These are phyloP conservation scores for Azemiops feae DNA, from an alignment of 2,113 vertebrate species.

Conservation along the genomic window DNA sequence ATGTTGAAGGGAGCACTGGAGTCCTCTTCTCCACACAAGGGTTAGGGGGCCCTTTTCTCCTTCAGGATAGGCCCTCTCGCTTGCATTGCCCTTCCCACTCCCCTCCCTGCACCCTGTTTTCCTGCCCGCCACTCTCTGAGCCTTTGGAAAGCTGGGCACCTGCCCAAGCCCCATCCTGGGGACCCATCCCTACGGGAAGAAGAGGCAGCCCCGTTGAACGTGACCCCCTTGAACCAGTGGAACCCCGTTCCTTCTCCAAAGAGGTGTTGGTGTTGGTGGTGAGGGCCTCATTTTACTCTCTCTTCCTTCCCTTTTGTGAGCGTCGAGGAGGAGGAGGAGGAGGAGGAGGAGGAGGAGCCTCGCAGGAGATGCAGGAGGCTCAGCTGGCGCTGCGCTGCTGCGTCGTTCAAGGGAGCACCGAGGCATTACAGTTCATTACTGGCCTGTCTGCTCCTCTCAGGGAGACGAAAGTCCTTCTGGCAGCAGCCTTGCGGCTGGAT, in stretches of 20 bases:
- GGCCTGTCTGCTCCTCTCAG: constrained; percentile 63
- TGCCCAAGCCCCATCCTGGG: no score
- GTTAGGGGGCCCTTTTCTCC: background rate
- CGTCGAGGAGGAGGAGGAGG: constrained; percentile 15
- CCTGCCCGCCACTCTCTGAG: background rate
- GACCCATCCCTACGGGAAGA: background rate
- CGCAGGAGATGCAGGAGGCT: constrained; percentile 27
- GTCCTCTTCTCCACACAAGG: background rate
- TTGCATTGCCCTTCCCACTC: background rate
- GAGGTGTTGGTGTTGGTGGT: constrained; percentile 2
- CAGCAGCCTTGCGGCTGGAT: constrained; percentile 23
- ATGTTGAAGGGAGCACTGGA: background rate
- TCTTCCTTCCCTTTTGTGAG: background rate
- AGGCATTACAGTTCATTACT: constrained; percentile 61
- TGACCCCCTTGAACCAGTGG: background rate
- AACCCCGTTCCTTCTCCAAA: background rate
- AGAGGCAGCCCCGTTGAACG: no score
- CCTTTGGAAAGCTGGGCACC: background rate
- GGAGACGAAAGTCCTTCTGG: constrained; percentile 54
- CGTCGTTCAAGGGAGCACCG: constrained; percentile 59
- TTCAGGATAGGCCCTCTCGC: background rate
- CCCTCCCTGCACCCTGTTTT: background rate
- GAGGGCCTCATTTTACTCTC: constrained; percentile 26
- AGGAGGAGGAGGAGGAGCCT: constrained; percentile 5
- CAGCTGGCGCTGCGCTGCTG: constrained; percentile 26